These are phyloP conservation scores for Synodontis membranacea DNA, from an alignment of 2,113 vertebrate species.

Conservation along the genomic window DNA sequence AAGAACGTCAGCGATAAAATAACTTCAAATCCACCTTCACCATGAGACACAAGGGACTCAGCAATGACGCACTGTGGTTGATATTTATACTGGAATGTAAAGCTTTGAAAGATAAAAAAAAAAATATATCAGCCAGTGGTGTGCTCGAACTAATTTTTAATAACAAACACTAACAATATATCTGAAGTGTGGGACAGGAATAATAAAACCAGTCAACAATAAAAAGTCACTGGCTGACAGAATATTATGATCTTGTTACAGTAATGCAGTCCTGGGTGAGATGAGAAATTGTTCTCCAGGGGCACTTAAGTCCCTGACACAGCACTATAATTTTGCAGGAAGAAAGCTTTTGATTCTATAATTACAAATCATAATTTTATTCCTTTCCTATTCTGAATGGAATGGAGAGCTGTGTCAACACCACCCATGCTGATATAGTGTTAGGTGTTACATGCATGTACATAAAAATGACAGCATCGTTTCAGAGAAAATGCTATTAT, in stretches of 20 bases:
- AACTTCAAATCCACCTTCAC: background rate
- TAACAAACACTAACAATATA: constrained; percentile 50
- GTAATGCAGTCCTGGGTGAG: constrained; percentile 47
- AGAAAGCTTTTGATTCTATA: constrained; percentile 10
- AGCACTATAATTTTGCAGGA: constrained; percentile 8
- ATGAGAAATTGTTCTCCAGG: constrained; percentile 54
- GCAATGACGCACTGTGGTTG: background rate
- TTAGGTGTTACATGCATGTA: background rate
- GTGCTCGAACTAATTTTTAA: constrained; percentile 47
- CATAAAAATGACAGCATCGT: background rate
- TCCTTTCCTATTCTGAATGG: background rate
- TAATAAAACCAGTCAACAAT: constrained; percentile 57
- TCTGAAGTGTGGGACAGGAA: constrained; percentile 56
- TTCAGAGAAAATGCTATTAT: background rate
- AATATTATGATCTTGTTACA: constrained; percentile 49
- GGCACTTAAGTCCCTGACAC: constrained; percentile 35
- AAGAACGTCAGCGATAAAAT: background rate
- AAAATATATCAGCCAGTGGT: background rate
- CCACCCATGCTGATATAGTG: background rate
- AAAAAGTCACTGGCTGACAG: constrained; percentile 54
- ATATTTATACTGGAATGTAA: constrained; percentile 3
- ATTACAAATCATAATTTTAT: constrained; percentile 23
- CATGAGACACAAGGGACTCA: background rate
- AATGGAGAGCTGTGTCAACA: background rate
- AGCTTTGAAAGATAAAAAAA: background rate